Conservation (phyloP, 2,888 invertebrate genomes). For the Caenorhabditis panamensis region DNA sequence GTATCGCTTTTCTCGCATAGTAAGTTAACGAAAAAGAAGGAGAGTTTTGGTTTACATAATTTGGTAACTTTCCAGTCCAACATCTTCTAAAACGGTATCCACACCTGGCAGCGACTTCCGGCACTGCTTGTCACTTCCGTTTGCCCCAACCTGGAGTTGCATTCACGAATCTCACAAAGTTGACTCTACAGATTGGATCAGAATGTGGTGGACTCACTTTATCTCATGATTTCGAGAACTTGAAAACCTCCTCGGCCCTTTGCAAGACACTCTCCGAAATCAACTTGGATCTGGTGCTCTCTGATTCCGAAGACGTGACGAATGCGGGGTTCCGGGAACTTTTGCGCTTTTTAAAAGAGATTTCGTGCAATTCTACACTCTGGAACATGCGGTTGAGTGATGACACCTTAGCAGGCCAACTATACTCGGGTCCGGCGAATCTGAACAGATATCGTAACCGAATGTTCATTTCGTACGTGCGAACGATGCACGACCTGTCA, state of each 20-base stretch:
- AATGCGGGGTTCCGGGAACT: constrained; percentile 68
- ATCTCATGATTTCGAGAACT: constrained; percentile 63
- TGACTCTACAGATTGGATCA: constrained; percentile 58
- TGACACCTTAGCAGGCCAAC: constrained; percentile 63
- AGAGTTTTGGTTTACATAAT: too few relatives aligned
- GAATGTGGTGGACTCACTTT: constrained; percentile 61
- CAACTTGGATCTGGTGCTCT: constrained; percentile 55
- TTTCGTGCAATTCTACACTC: constrained; percentile 51
- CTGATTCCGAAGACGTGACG: constrained; percentile 64
- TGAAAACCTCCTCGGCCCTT: constrained; percentile 54
- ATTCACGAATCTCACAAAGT: constrained; percentile 36
- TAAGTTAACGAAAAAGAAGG: constrained; percentile 17
- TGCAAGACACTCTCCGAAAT: constrained; percentile 63
- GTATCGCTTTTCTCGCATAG: constrained; percentile 57
- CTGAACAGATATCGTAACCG: constrained; percentile 62
- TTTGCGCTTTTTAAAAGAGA: constrained; percentile 63
- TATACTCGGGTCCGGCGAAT: constrained; percentile 66
- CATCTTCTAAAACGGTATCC: constrained; percentile 47
- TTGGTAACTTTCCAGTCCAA: constrained; percentile 61
- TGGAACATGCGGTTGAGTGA: constrained; percentile 64
- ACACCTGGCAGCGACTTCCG: constrained; percentile 49
- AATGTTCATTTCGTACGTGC: constrained; percentile 67
- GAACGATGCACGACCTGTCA: constrained; percentile 62
- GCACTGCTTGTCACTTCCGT: constrained; percentile 47
- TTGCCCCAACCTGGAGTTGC: constrained; percentile 61